phyloP scores from a whole-genome alignment of 2,797 vertebrate genomes.

The Dromococcyx pavoninus region DNA sequence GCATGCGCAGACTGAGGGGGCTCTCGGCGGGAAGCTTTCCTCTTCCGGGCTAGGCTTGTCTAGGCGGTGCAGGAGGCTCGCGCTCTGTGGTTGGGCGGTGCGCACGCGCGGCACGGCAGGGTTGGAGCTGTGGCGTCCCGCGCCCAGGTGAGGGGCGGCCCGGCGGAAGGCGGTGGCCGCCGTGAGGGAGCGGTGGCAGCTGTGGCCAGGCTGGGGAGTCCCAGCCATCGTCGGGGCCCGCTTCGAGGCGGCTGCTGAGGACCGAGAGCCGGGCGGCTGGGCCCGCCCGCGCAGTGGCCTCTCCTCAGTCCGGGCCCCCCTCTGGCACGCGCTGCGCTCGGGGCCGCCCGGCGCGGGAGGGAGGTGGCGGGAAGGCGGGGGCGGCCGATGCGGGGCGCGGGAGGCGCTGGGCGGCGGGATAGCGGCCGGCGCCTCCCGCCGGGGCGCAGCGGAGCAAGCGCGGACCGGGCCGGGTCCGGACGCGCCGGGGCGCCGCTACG shows the following conservation, averaged over 20 bases:
- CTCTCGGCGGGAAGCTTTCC: rapidly evolving
- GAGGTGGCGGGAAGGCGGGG: neutral
- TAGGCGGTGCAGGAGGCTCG: rapidly evolving
- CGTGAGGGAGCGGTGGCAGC: neutral
- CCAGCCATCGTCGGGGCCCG: too few species aligned
- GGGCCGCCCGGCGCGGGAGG: too few species aligned
- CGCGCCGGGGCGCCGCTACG: neutral
- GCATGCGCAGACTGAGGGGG: neutral
- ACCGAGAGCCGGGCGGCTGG: neutral
- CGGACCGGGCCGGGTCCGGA: neutral
- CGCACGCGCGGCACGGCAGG: neutral
- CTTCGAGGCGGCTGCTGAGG: neutral
- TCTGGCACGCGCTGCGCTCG: too few species aligned
- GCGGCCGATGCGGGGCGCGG: neutral
- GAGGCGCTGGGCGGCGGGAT: neutral
- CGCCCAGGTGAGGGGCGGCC: neutral
- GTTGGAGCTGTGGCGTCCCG: neutral
- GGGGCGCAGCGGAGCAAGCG: neutral
- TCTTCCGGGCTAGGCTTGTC: too few species aligned
- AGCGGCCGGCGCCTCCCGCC: too few species aligned
- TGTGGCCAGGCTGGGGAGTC: rapidly evolving
- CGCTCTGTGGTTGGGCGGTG: neutral
- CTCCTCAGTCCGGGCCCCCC: neutral
- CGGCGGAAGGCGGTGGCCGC: neutral
- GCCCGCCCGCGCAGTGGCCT: neutral